Evolutionary conservation across 1,140 invertebrate genomes (phyloP).

Genomic region (Sminthurides bifidus): DNA sequence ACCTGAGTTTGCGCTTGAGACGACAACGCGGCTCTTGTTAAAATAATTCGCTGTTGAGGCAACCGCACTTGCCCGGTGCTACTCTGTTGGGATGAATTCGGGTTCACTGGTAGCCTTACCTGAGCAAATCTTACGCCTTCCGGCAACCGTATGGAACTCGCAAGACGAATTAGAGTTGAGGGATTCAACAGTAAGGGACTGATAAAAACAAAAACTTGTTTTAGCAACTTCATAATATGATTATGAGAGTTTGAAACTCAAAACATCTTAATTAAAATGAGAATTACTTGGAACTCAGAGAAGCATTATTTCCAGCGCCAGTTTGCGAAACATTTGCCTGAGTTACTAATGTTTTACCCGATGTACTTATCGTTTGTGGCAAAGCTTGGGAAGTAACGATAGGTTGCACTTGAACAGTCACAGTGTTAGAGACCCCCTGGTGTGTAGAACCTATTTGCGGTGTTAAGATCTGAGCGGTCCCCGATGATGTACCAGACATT

Average conservation of each 20-base stretch:
- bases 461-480: too few relatives aligned
- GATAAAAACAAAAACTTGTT: background rate
- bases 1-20: slow-evolving; percentile 17
- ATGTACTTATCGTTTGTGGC: too few relatives aligned
- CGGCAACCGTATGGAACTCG: slow-evolving; percentile 13
- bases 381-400: too few relatives aligned
- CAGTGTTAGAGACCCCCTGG: too few relatives aligned
- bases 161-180: slow-evolving; percentile 13
- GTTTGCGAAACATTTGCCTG: background rate
- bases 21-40: slow-evolving; percentile 17
- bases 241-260: background rate
- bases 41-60: slow-evolving; percentile 27
- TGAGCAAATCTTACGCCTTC: slow-evolving; percentile 23
- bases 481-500: too few relatives aligned
- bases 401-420: too few relatives aligned
- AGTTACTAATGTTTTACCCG: too few relatives aligned
- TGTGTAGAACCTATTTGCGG: too few relatives aligned
- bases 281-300: background rate
- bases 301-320: background rate
- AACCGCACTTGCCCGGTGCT: slow-evolving; percentile 7
- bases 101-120: slow-evolving; percentile 11
- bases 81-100: background rate
- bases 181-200: slow-evolving; percentile 17
- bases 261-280: background rate
- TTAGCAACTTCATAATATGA: background rate